Conservation (phyloP, 2,113 vertebrate species). For the Sardina pilchardus region DNA sequence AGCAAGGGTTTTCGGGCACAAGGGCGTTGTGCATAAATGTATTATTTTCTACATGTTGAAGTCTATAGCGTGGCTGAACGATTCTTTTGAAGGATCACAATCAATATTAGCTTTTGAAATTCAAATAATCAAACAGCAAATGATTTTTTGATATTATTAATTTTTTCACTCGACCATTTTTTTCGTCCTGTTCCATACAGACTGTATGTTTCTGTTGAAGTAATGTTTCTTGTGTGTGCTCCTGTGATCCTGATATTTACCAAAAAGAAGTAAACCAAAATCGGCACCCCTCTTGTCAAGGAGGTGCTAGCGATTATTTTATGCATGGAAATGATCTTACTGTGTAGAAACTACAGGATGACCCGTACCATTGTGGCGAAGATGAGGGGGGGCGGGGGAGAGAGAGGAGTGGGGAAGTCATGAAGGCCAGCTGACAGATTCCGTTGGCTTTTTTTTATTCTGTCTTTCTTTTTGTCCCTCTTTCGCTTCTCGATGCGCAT, state of each 20-base stretch:
- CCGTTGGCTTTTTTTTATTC: constrained; percentile 21
- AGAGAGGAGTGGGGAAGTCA: constrained; percentile 41
- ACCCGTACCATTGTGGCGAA: constrained; percentile 62
- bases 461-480: background rate
- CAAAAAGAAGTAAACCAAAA: constrained; percentile 57
- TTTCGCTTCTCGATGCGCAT: constrained; percentile 22
- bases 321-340: constrained; percentile 75
- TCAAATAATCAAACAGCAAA: constrained; percentile 17
- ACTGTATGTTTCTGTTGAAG: constrained; percentile 55
- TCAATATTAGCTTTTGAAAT: constrained; percentile 36
- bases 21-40: background rate
- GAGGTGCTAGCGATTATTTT: constrained; percentile 68
- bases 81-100: constrained; percentile 15
- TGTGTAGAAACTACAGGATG: constrained; percentile 74
- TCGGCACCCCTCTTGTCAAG: constrained; percentile 63
- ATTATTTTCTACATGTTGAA: background rate
- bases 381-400: constrained; percentile 60
- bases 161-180: constrained; percentile 21
- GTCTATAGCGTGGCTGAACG: background rate
- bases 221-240: constrained; percentile 65
- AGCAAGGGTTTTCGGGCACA: background rate
- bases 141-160: background rate
- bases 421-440: constrained; percentile 21
- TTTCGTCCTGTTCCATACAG: constrained; percentile 45
- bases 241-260: constrained; percentile 71